Evolutionary conservation across 2,113 vertebrate species (phyloP).

Genomic region (Platysteira castanea): DNA sequence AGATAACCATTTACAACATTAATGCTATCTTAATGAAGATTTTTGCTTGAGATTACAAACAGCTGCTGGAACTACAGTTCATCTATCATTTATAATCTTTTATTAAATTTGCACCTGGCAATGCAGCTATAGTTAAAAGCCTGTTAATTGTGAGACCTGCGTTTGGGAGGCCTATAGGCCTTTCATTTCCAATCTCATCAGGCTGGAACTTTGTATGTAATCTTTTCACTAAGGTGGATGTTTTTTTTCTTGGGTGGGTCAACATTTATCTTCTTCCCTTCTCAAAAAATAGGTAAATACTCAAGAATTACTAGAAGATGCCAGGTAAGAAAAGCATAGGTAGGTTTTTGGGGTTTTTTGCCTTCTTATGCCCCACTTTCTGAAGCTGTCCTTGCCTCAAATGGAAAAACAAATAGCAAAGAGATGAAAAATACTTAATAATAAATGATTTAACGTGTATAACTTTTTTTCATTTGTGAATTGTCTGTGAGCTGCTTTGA

Average conservation of each 20-base stretch:
- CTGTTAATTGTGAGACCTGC: constrained; percentile 62
- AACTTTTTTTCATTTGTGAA: constrained; percentile 34
- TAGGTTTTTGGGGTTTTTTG: accelerated
- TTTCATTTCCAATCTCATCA: constrained; percentile 58
- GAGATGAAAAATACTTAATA: background rate
- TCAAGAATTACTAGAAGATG: background rate
- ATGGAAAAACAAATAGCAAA: constrained; percentile 7
- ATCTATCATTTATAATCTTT: constrained; percentile 76
- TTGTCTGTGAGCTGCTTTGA: constrained; percentile 43
- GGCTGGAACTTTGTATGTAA: background rate
- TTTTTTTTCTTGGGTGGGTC: constrained; percentile 13
- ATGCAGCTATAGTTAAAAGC: constrained; percentile 65
- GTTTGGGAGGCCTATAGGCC: constrained; percentile 49
- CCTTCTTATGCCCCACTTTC: background rate
- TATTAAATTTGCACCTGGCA: constrained; percentile 80
- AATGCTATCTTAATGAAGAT: constrained; percentile 62
- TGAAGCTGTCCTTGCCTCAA: background rate
- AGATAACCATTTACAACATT: constrained; percentile 53
- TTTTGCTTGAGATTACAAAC: constrained; percentile 68
- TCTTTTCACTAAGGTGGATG: background rate
- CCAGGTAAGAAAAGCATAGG: background rate
- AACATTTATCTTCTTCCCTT: background rate
- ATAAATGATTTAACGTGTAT: constrained; percentile 29
- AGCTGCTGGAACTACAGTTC: constrained; percentile 72
- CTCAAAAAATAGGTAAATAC: background rate